Evolutionary conservation across 2,113 vertebrate species (phyloP), one percentile per base, ranked within the genome.

Genomic region (Centrocercus urophasianus): DNA sequence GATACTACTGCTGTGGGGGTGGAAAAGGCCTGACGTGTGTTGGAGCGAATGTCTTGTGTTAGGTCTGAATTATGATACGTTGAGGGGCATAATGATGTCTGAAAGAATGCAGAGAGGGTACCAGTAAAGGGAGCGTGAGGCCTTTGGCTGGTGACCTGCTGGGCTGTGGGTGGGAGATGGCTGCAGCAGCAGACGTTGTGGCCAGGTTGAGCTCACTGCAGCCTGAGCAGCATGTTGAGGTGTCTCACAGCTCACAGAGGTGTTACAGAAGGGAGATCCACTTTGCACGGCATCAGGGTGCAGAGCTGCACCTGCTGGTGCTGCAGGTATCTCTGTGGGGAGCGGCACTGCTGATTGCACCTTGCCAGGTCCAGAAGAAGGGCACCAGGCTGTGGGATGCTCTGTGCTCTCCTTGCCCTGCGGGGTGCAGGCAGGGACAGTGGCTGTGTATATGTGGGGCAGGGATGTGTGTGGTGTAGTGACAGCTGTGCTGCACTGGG

Each of bases 381-480:
- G 27, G 13, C 32, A 28, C 24, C 2, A 0, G 18, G 30, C 15
- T 10, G 8, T 0, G 0, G 12, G 18, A 12, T 30, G 28, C 1
- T 0, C 36, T 50, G 36, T n/a, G 13, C 18, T 11, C 11, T 52
- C 42, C 70, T 67, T 30, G 47, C 28, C 18, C 40, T 14, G 38
- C 1, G 3, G 14, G 20, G 32, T 77, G 15, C 36, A 28, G 38
- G 36, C 25, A 19, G 61, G 28, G 14, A 40, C 1, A 3, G 6
- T 5, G 45, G 11, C 64, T 13, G 45, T 1, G 0, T 27, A 32
- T 43, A 5, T 36, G 8, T 54, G 52, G 24, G 52, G 13, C 8
- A 13, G 70, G 78, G 42, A 50, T 24, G 48, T 13, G 11, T 6
- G 2, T 0, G 2, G 18, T 19, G 13, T 2, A 4, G 25, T 38